Base-by-base conservation (phyloP, 2,888 invertebrate species). In the Eudasyphora cyanicolor region DNA sequence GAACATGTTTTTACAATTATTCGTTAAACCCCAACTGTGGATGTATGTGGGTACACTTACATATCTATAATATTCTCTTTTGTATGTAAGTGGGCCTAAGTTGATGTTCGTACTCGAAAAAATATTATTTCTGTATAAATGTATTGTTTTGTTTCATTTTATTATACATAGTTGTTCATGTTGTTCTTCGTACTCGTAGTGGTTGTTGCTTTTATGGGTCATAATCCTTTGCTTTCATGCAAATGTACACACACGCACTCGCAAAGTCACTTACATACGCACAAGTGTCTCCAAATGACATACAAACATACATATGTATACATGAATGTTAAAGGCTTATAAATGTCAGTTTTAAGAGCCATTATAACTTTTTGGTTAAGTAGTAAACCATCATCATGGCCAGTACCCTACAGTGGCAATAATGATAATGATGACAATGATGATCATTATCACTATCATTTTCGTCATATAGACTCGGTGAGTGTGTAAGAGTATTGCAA, bases 291-390 rank as follows among this genome's bases (percentile, higher is more conserved):
- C 57, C 14, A 27, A 57, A 57, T 12, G 7, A 57, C 19, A n/a
- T n/a, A n/a, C n/a, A n/a, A n/a, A n/a, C n/a, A n/a, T n/a, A n/a
- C n/a, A n/a, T n/a, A 62, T 73, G 49, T 71, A 29, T 73, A 45
- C 57, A 57, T 67, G 57, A 73, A 79, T 76, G 71, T 76, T 57
- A 49, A 80, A 70, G 49, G 70, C 83, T 71, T 80, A 83, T 80
- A 78, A 83, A 83, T 83, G 80, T 83, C 80, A 80, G 77, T 80
- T 75, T 60, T 71, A 80, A 83, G 77, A 71, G 75, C 64, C 77
- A 83, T 75, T 80, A 83, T 71, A 83, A 80, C 77, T 83, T 83
- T 78, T 32, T 74, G 75, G 71, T 82, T 70, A 75, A 83, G 79
- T 38, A 75, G 62, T 75, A 71, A 75, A 60, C 69, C 73, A 74